Percentiles rank a stretch among this genome's conserved stretches.
Evolutionary conservation across 2,888 invertebrate genomes (phyloP).

Genomic region (Chydorus sphaericus): DNA sequence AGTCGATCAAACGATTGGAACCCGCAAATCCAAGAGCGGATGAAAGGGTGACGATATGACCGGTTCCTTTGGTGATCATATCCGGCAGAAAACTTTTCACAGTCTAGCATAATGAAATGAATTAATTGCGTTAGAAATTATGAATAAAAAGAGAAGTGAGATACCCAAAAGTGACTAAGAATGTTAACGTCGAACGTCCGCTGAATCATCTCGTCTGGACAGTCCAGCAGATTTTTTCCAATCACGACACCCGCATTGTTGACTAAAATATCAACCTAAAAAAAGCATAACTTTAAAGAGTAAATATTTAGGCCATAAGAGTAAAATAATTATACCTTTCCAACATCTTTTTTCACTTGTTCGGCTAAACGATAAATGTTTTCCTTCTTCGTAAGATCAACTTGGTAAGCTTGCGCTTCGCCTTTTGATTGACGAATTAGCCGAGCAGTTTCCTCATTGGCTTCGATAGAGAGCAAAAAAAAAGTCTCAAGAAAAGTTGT

Average conservation of each 20-base stretch:
- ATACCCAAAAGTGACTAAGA: constrained; percentile 84
- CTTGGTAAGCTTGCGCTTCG: constrained; percentile 58
- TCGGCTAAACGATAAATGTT: constrained; percentile 64
- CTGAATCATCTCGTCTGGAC: constrained; percentile 69
- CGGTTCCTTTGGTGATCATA: constrained; percentile 73
- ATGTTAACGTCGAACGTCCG: constrained; percentile 80
- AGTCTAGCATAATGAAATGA: constrained; percentile 43
- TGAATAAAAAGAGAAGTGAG: constrained; percentile 22
- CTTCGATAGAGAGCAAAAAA: too few relatives aligned
- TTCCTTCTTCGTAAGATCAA: constrained; percentile 65
- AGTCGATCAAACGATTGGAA: constrained; percentile 69
- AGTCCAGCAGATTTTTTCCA: constrained; percentile 62
- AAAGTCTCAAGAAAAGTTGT: too few relatives aligned
- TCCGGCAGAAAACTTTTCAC: constrained; percentile 79
- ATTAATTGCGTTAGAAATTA: neutral
- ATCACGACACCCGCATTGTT: constrained; percentile 91
- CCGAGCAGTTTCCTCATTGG: constrained; percentile 62
- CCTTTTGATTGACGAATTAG: constrained; percentile 45
- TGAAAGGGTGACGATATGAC: constrained; percentile 86
- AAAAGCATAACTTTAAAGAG: neutral
- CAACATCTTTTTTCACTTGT: constrained; percentile 57
- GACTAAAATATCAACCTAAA: constrained; percentile 62
- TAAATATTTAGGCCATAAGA: too few relatives aligned
- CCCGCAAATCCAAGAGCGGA: constrained; percentile 77
- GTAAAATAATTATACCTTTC: constrained; percentile 39